Evolutionary conservation across 2,797 vertebrate genomes (phyloP).

Genomic region (Micromesistius poutassou): DNA sequence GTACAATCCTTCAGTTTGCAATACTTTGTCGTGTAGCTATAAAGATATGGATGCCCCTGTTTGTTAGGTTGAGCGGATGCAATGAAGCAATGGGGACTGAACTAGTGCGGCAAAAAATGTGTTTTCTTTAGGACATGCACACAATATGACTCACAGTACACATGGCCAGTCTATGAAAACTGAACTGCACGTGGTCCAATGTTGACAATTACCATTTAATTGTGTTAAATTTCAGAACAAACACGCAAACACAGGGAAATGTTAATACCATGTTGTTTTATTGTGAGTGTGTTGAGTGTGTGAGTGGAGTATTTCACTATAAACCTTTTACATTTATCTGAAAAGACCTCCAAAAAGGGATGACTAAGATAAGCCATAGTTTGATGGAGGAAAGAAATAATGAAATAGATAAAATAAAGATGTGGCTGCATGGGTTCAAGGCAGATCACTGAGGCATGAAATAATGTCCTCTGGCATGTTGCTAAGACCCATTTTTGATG

Average conservation of each 20-base stretch:
- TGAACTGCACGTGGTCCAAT: slow-evolving; percentile 36
- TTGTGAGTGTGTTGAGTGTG: background rate
- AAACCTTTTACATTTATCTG: slow-evolving; percentile 9
- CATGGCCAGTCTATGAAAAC: slow-evolving; percentile 38
- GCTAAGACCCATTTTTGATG: slow-evolving; percentile 70
- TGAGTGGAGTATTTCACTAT: background rate
- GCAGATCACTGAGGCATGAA: slow-evolving; percentile 81
- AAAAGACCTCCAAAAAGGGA: slow-evolving; percentile 14
- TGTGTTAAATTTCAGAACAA: slow-evolving; percentile 34
- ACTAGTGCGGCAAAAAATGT: background rate
- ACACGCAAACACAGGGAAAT: slow-evolving; percentile 34
- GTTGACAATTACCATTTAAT: slow-evolving; percentile 35
- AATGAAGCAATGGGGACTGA: background rate
- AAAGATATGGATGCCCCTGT: background rate
- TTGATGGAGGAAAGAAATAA: slow-evolving; percentile 25
- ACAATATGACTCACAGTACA: background rate
- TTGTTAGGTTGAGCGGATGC: background rate
- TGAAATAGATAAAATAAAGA: slow-evolving; percentile 64
- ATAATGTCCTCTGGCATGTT: slow-evolving; percentile 78
- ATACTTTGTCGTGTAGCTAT: background rate
- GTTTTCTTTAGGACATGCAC: background rate
- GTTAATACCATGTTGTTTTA: slow-evolving; percentile 32
- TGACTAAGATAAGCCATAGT: slow-evolving; percentile 3
- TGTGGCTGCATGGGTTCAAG: slow-evolving; percentile 77
- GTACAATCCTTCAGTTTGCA: slow-evolving; percentile 36